Evolutionary conservation across 1,140 invertebrate genomes (phyloP).

Genomic region (Aphelenchoides avenae): DNA sequence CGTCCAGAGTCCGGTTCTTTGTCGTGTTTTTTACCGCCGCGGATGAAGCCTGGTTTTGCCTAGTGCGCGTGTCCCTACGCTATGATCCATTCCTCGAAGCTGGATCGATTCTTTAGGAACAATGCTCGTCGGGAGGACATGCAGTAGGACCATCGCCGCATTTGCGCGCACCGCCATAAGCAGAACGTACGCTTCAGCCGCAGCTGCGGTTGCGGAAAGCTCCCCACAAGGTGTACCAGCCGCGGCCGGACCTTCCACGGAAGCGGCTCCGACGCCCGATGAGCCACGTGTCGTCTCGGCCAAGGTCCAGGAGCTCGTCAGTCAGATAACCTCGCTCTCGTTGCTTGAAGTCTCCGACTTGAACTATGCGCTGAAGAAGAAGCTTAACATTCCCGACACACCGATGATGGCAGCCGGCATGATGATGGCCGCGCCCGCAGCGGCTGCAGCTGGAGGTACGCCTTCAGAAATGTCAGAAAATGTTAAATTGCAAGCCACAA

Average conservation of each 20-base stretch:
- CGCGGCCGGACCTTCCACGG: constrained; percentile 22
- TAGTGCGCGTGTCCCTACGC: no score
- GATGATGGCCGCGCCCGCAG: constrained; percentile 39
- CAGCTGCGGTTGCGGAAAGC: constrained; percentile 13
- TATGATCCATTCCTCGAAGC: no score
- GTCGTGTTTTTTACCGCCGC: no score
- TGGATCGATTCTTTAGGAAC: no score
- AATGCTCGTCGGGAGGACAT: no score
- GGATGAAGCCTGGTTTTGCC: no score
- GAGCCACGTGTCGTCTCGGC: constrained; percentile 42
- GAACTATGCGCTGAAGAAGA: constrained; percentile 56
- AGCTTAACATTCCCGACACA: constrained; percentile 52
- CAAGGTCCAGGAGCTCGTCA: constrained; percentile 44
- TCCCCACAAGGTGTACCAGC: constrained; percentile 10
- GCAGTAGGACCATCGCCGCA: no score
- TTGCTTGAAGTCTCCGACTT: constrained; percentile 52
- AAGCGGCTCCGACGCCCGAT: no score
- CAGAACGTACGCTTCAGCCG: no score
- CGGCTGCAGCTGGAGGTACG: constrained; percentile 25
- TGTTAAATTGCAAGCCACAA: background rate
- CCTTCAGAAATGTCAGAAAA: constrained; percentile 1
- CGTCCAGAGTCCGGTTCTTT: no score
- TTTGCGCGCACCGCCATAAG: no score
- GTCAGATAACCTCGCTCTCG: constrained; percentile 53
- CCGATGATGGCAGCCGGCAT: constrained; percentile 53